Base-by-base conservation (phyloP, 2,113 vertebrate genomes). In the Chaetodon trifascialis region DNA sequence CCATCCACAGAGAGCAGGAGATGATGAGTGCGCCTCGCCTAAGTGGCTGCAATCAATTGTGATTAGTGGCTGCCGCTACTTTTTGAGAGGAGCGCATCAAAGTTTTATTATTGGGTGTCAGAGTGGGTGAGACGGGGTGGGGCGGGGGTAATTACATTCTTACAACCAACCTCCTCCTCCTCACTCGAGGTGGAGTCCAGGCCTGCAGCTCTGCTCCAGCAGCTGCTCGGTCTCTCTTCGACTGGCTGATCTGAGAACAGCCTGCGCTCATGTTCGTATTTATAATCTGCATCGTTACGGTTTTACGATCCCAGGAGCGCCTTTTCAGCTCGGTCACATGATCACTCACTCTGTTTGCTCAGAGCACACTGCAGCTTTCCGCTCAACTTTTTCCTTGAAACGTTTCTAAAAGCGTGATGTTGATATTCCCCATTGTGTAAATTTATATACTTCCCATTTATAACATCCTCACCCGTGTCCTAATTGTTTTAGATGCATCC, bases 21-120 rank as follows among this genome's bases (percentile, higher is more conserved):
- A 94, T 90, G 89, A 92, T 88, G 90, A 88, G 83, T 92, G 86
- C 64, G 76, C 94, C 95, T 94, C 93, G 94, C 89, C 95, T 95
- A 96, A 97, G 97, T 95, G 94, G 95, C 95, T 92, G 91, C 95
- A 96, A 96, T 97, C 96, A 96, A 96, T 97, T 95, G 95, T 96
- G 93, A 95, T 91, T 92, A 96, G 95, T 76, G 94, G 94, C 93
- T 85, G 94, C 92, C 90, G 90, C 83, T 74, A 94, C 81, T 95
- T 96, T 96, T 95, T 92, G 90, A 95, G 94, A 96, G 90, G 92
- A 94, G 92, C 94, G 93, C 90, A 92, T 95, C 95, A 95, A 94
- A 92, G 92, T 95, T 96, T 96, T 96, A 96, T 96, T 96, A 97
- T 94, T 93, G 93, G 94, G 94, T 94, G 91, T 94, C 90, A 90